Conservation (phyloP, 2,113 vertebrate genomes). For the Xenopus borealis region DNA sequence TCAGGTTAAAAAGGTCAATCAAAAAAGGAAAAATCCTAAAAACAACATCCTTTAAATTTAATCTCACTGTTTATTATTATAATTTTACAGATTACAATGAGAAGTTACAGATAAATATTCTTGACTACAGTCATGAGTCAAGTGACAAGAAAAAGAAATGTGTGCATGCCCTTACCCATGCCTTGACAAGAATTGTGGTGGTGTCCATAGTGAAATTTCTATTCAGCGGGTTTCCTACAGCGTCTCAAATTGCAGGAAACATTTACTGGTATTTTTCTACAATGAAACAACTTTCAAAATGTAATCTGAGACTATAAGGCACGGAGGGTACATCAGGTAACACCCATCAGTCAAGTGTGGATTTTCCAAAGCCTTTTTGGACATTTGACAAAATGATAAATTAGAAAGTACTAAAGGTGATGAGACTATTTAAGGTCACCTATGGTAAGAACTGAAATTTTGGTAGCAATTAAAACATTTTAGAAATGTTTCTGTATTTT, state of each 20-base stretch:
- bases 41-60: no score
- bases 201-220: conserved; percentile 12
- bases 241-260: conserved; percentile 9
- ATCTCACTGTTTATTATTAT: no score
- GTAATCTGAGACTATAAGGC: conserved; percentile 16
- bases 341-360: neutral
- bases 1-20: no score
- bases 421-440: no score
- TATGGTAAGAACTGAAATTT: no score
- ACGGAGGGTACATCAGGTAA: neutral
- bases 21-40: no score
- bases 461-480: no score
- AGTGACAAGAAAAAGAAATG: neutral
- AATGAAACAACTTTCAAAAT: conserved; percentile 2
- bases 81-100: neutral
- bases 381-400: neutral
- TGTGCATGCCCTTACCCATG: conserved; percentile 1
- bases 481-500: no score
- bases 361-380: neutral
- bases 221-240: conserved; percentile 5
- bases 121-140: neutral
- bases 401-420: no score
- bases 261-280: neutral
- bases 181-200: conserved; percentile 16
- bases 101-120: conserved; percentile 11